Conservation (phyloP, 1,140 invertebrate species). For the Conus ventricosus region DNA sequence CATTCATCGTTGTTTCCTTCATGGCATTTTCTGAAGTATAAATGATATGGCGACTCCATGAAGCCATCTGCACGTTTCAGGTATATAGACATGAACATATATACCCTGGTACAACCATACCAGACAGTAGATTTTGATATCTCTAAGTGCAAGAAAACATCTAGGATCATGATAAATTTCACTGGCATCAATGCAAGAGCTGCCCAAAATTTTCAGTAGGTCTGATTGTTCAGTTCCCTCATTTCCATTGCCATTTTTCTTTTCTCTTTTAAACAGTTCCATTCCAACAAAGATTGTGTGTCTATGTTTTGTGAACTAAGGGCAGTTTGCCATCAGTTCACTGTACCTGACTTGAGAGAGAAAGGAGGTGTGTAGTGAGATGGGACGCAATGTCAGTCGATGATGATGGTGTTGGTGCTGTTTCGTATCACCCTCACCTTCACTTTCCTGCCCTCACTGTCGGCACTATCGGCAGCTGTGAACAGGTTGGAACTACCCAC, state of each 20-base stretch:
- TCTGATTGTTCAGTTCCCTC: too few relatives aligned
- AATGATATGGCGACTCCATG: neutral
- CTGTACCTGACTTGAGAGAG: neutral
- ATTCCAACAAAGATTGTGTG: neutral
- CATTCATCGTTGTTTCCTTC: neutral
- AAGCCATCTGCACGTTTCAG: neutral
- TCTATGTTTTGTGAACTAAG: neutral
- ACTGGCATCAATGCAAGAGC: neutral
- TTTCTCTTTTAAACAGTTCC: neutral
- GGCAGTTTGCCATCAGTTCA: neutral
- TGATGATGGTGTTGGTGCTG: slow-evolving; percentile 38
- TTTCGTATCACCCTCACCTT: slow-evolving; percentile 22
- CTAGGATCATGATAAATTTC: neutral
- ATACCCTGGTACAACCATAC: neutral
- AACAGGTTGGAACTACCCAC: slow-evolving; percentile 10
- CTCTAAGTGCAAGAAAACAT: neutral
- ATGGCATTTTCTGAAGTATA: neutral
- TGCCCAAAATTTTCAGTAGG: neutral
- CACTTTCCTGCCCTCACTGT: neutral
- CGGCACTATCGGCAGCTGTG: neutral
- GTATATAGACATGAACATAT: neutral
- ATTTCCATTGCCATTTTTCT: too few relatives aligned
- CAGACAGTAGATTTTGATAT: neutral
- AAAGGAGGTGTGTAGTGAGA: neutral
- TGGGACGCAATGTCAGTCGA: slow-evolving; percentile 3